These are phyloP conservation scores for Poecilia picta DNA, from an alignment of 2,797 vertebrate genomes.

Conservation along the genomic window DNA sequence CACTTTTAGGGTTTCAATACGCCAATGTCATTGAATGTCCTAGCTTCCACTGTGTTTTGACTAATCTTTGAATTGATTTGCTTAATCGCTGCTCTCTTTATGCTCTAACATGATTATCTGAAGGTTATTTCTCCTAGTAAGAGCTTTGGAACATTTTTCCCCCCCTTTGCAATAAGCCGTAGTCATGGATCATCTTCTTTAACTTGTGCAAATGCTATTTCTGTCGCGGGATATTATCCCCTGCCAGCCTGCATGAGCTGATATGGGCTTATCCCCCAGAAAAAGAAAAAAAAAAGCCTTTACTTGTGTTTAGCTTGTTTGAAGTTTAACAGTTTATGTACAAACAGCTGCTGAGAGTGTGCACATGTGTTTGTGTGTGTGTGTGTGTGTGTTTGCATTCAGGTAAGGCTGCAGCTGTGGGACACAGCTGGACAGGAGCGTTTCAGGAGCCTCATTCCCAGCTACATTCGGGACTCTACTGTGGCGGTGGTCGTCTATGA, in stretches of 20 bases:
- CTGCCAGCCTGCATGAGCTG: constrained; percentile 52
- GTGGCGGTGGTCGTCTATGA: constrained; percentile 95
- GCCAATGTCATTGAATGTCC: constrained; percentile 27
- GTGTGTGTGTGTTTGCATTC: neutral
- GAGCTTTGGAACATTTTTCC: constrained; percentile 37
- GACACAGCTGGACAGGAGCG: constrained; percentile 94
- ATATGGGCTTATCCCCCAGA: constrained; percentile 56
- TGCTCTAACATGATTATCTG: constrained; percentile 65
- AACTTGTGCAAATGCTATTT: constrained; percentile 56
- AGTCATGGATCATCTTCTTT: constrained; percentile 61
- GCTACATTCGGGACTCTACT: constrained; percentile 94
- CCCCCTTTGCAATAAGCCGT: constrained; percentile 38
- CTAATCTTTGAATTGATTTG: constrained; percentile 73
- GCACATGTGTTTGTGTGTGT: neutral
- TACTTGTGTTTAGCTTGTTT: constrained; percentile 25
- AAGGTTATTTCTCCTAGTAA: constrained; percentile 63
- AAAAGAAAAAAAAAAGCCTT: constrained; percentile 3
- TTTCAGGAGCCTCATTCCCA: constrained; percentile 94
- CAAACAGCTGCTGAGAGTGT: constrained; percentile 26
- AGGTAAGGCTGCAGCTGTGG: constrained; percentile 95
- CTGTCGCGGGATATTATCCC: constrained; percentile 49
- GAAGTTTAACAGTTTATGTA: constrained; percentile 18
- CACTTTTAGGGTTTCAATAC: constrained; percentile 21
- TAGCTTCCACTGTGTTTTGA: constrained; percentile 49
- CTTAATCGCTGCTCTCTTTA: constrained; percentile 55